Base-by-base conservation (phyloP, 2,797 vertebrate genomes). In the Falco columbarius region DNA sequence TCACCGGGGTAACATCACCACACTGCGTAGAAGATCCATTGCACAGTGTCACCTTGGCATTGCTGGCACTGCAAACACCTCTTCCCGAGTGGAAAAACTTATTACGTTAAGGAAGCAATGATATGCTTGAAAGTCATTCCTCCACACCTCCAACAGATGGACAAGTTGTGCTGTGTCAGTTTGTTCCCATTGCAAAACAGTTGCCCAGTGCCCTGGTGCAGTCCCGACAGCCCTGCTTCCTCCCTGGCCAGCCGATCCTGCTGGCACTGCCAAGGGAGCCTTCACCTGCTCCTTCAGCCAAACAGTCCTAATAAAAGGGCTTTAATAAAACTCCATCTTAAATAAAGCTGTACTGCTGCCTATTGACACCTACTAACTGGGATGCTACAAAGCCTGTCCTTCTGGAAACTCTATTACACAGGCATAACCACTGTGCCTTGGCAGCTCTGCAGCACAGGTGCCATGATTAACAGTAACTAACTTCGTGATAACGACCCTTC, bases 201-300 rank as follows among this genome's bases (percentile, higher is more conserved):
- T 32, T 30, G 4, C 47, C 5, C 4, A 2, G 51, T 56, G 9
- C 22, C 24, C 19, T 3, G 1, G 42, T 40, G 44, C 4, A 6
- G 10, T 51, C 56, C 76, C 16, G 15, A 24, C 10, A 49, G 21
- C 20, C 66, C 13, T 21, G 30, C 9, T 42, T 59, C 51, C 26
- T 47, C 34, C 56, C 44, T 12, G 29, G 26, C 22, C 55, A 70
- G 34, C 9, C 9, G 4, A 51, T 26, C 65, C 49, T 9, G 0
- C 12, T 16, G 26, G n/a, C 32, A 56, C 4, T 46, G 40, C 7
- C 1, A 75, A 68, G 26, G 21, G 13, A 85, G 38, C 21, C 20
- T 49, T 58, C 14, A 59, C 32, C 46, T 54, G 42, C 36, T 81
- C 24, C 54, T 59, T 81, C 10, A 84, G 40, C 32, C 23, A 9